phyloP scores from a whole-genome alignment of 2,113 vertebrate species.

The Notechis scutatus region DNA sequence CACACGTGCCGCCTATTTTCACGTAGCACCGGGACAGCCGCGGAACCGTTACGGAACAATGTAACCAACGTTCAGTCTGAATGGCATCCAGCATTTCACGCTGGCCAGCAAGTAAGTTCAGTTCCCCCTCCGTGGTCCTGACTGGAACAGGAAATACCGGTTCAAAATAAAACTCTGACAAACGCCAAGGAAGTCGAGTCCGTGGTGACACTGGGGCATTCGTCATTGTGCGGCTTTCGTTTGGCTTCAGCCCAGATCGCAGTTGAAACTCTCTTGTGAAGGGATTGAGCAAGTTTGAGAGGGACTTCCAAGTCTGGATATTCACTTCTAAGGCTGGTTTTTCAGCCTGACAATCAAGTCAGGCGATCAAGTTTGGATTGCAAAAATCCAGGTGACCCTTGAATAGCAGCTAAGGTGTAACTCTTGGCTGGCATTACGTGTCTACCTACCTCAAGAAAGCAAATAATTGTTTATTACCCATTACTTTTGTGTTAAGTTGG shows the following conservation, averaged over 20 bases:
- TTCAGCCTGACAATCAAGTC: too few relatives aligned
- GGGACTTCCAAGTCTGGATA: neutral
- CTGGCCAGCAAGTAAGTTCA: neutral
- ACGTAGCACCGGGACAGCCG: neutral
- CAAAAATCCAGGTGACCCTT: neutral
- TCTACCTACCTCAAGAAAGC: neutral
- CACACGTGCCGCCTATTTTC: neutral
- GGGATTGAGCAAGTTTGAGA: neutral
- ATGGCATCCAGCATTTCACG: neutral
- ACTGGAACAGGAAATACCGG: constrained; percentile 71
- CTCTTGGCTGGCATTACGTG: neutral
- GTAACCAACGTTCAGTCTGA: neutral
- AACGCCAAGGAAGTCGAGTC: neutral
- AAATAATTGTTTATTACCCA: neutral
- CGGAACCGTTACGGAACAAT: neutral
- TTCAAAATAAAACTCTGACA: constrained; percentile 46
- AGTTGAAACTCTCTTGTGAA: neutral
- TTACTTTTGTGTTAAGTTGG: neutral
- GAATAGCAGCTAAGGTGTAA: neutral
- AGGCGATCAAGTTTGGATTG: neutral
- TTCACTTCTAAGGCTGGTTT: neutral
- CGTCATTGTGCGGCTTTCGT: constrained; percentile 38
- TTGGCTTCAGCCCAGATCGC: neutral
- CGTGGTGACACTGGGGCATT: neutral
- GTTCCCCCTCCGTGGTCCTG: neutral